Evolutionary conservation across 2,113 vertebrate species (phyloP).

Genomic region (Choloepus hoffmanni): DNA sequence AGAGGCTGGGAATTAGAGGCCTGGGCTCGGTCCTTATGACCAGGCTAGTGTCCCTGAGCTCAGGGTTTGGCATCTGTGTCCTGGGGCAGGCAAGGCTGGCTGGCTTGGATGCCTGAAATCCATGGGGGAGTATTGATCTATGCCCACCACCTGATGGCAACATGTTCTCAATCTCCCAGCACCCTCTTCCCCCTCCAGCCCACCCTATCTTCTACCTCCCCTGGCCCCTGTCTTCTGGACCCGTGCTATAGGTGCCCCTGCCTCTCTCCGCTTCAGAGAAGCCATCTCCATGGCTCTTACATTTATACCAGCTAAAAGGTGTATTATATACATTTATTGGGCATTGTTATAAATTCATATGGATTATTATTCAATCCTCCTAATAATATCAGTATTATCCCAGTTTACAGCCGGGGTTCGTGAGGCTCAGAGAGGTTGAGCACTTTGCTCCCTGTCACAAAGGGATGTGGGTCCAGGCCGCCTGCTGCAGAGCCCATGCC

Average conservation of each 20-base stretch:
- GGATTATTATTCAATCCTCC: not conserved
- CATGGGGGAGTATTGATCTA: not conserved
- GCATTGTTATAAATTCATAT: not conserved
- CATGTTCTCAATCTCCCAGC: fast-evolving
- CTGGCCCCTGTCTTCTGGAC: not conserved
- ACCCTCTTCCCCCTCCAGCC: not conserved
- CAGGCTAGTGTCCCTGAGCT: not conserved
- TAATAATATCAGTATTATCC: not conserved
- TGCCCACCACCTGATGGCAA: not conserved
- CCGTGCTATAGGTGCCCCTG: not conserved
- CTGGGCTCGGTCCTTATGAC: not conserved
- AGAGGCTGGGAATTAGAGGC: not conserved
- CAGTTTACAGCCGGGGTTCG: not conserved
- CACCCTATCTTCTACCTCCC: not conserved
- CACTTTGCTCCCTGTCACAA: not conserved
- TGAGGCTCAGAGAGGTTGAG: not conserved
- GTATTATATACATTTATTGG: not conserved
- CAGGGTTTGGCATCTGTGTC: not conserved
- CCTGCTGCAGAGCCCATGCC: not conserved
- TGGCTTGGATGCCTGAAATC: not conserved
- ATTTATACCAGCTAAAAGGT: not conserved
- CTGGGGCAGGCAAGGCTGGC: not conserved
- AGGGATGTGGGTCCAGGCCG: not conserved
- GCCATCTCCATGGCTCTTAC: not conserved
- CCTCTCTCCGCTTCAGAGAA: not conserved